A percentile compares a stretch with the other conserved stretches of the same genome.
Conservation (phyloP, 2,113 vertebrate genomes). For the Mus musculus region GRCm39 chr16:56123001-56123500, state of each 20-base stretch:
- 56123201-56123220: too few species aligned
- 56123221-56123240: constrained; percentile 5
- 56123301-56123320: background rate
- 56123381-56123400: constrained; percentile 15
- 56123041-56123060: too few species aligned
- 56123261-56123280: constrained; percentile 12
- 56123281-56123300: background rate
- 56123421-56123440: background rate
- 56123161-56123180: too few species aligned
- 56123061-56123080: too few species aligned
- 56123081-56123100: too few species aligned
- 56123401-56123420: background rate
- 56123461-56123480: background rate
- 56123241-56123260: background rate
- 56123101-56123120: too few species aligned
- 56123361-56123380: background rate
- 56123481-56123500: constrained; percentile 38
- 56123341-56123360: background rate
- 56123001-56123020: too few species aligned
- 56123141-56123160: too few species aligned
- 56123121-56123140: too few species aligned
- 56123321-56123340: background rate
- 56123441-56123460: background rate
- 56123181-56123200: too few species aligned
- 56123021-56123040: too few species aligned